Evolutionary conservation across 2,113 vertebrate genomes (phyloP).

Genomic region (Nicator chloris): DNA sequence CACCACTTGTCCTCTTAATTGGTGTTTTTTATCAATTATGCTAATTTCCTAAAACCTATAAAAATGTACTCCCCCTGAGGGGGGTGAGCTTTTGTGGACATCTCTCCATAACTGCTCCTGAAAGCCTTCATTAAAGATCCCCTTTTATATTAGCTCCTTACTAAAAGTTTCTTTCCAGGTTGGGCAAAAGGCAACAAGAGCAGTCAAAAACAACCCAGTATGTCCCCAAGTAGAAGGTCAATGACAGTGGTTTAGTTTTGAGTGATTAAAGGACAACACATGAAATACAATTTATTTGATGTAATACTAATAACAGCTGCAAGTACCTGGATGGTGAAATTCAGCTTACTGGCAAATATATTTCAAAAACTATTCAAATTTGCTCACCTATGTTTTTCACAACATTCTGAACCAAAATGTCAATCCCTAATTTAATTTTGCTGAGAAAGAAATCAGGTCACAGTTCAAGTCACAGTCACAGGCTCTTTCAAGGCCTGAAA

Average conservation of each 20-base stretch:
- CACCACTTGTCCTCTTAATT: not conserved
- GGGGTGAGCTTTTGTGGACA: not conserved
- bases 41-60: not conserved
- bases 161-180: not conserved
- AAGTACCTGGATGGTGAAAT: not conserved
- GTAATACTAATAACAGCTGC: not conserved
- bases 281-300: not conserved
- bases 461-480: too few relatives aligned
- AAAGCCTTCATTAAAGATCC: not conserved
- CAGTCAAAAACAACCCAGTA: not conserved
- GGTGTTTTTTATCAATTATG: not conserved
- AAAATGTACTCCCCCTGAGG: not conserved
- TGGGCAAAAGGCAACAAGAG: not conserved
- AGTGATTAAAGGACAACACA: not conserved
- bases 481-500: not conserved
- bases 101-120: not conserved
- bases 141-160: not conserved
- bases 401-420: not conserved
- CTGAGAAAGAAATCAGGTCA: not conserved
- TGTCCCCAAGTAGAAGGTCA: not conserved
- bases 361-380: not conserved
- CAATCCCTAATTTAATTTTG: not conserved
- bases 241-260: not conserved
- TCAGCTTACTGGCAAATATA: not conserved
- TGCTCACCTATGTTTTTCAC: not conserved